Evolutionary conservation across 2,888 invertebrate genomes (phyloP).

Genomic region (Therioaphis trifolii): DNA sequence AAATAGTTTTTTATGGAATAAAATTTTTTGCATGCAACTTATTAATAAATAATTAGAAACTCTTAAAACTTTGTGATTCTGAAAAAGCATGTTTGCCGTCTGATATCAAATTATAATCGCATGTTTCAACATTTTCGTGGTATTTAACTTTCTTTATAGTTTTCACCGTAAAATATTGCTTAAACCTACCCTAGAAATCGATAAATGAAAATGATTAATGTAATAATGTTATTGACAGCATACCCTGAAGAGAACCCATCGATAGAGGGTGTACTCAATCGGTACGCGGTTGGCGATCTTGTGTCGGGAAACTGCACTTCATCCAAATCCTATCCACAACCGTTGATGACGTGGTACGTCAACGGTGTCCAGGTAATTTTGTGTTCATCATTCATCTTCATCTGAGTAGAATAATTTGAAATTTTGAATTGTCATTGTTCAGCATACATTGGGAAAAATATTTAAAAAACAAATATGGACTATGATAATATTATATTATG

Average conservation of each 20-base stretch:
- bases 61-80: too few relatives aligned
- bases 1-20: too few relatives aligned
- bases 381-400: background rate
- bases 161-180: background rate
- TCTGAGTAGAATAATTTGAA: too few relatives aligned
- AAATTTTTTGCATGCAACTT: too few relatives aligned
- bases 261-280: slow-evolving; percentile 62
- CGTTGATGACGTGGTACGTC: slow-evolving; percentile 64
- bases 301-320: slow-evolving; percentile 64
- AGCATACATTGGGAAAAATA: too few relatives aligned
- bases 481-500: too few relatives aligned
- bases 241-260: slow-evolving; percentile 62
- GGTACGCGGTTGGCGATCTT: slow-evolving; percentile 62
- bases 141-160: background rate
- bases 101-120: background rate
- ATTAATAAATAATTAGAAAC: too few relatives aligned
- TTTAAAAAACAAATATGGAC: too few relatives aligned
- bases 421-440: too few relatives aligned
- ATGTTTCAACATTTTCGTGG: background rate
- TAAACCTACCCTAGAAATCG: background rate
- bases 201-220: slow-evolving; percentile 50
- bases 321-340: slow-evolving; percentile 63
- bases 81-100: too few relatives aligned
- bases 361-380: slow-evolving; percentile 63
- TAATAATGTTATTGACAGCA: slow-evolving; percentile 58